phyloP scores from a whole-genome alignment of 1,140 invertebrate genomes.

The Ridgeia piscesae region DNA sequence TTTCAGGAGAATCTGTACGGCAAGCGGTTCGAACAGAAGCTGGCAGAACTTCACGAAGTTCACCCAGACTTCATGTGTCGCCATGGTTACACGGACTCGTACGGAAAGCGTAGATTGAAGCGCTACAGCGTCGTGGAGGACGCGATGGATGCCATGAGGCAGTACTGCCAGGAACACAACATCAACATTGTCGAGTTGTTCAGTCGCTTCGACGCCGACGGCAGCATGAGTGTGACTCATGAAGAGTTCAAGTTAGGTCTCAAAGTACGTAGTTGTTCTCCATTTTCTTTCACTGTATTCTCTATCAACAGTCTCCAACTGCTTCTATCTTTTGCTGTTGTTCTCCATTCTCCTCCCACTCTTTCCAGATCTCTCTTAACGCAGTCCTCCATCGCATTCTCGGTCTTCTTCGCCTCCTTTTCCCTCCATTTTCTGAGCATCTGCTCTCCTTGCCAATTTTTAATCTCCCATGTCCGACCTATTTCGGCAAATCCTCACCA shows the following conservation, averaged over 20 bases:
- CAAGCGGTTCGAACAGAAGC: slow-evolving; percentile 15
- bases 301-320: too few species aligned
- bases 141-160: slow-evolving; percentile 30
- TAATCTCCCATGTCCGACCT: too few species aligned
- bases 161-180: slow-evolving; percentile 30
- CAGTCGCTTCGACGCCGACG: slow-evolving; percentile 30
- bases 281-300: too few species aligned
- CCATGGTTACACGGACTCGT: slow-evolving; percentile 29
- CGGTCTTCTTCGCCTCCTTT: too few species aligned
- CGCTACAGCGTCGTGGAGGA: slow-evolving; percentile 28
- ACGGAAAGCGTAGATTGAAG: slow-evolving; percentile 27
- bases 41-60: slow-evolving; percentile 20
- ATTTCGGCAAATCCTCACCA: too few species aligned
- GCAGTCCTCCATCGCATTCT: too few species aligned
- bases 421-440: too few species aligned
- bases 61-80: slow-evolving; percentile 30
- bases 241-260: slow-evolving; percentile 34
- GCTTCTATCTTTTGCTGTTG: too few species aligned
- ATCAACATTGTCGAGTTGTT: slow-evolving; percentile 34
- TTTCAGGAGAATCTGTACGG: slow-evolving; percentile 26
- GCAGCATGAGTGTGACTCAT: slow-evolving; percentile 34
- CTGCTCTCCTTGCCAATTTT: too few species aligned
- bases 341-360: too few species aligned
- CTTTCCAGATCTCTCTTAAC: too few species aligned
- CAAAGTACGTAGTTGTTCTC: slow-evolving; percentile 18